Evolutionary conservation across 2,888 invertebrate species (phyloP).

Genomic region (Aricia artaxerxes): DNA sequence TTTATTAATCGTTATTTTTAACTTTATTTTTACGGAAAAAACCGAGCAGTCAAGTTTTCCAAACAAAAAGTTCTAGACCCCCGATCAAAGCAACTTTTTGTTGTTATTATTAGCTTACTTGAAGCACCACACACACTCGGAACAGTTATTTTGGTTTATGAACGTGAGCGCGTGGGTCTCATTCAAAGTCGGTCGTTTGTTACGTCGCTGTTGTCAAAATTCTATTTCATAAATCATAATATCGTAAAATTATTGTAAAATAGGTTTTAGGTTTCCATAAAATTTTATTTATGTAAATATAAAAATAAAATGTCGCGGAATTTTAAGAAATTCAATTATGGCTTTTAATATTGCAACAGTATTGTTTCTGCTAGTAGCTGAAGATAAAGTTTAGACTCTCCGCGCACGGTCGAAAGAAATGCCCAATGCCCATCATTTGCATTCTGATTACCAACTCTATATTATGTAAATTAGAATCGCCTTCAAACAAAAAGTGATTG

Average conservation of each 20-base stretch:
- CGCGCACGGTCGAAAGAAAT: too few species aligned
- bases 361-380: too few species aligned
- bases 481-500: too few species aligned
- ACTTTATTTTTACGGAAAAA: background rate
- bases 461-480: too few species aligned
- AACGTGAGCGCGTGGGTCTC: constrained; percentile 7
- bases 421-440: too few species aligned
- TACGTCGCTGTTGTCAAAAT: background rate
- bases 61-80: background rate
- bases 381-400: too few species aligned
- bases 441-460: too few species aligned
- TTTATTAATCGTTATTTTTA: background rate
- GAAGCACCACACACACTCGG: background rate
- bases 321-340: too few species aligned
- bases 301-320: too few species aligned
- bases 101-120: background rate
- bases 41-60: background rate
- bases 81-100: background rate
- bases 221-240: background rate
- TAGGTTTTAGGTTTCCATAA: background rate
- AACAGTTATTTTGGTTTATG: background rate
- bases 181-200: constrained; percentile 11
- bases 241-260: background rate
- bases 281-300: background rate
- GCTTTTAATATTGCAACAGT: too few species aligned